Evolutionary conservation across 2,113 vertebrate species (phyloP).

Genomic region (Aldabrachelys gigantea): DNA sequence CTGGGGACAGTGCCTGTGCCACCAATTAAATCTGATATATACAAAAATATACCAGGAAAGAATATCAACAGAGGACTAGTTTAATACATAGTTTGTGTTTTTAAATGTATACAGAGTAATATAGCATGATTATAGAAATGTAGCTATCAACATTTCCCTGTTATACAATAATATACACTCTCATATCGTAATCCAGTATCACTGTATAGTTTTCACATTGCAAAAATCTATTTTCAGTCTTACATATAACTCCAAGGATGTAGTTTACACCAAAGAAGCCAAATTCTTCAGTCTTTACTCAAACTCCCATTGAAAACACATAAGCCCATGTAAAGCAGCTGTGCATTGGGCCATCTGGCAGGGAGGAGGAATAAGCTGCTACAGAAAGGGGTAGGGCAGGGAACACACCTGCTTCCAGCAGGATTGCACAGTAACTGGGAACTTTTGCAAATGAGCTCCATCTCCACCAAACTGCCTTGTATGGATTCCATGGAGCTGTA

Average conservation of each 20-base stretch:
- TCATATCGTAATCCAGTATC: not conserved
- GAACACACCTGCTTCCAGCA: not conserved
- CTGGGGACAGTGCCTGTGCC: not conserved
- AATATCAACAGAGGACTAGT: rapidly evolving
- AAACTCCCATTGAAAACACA: not conserved
- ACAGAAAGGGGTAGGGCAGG: not conserved
- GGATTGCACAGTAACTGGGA: not conserved
- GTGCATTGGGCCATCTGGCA: rapidly evolving
- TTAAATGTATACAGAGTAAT: not conserved
- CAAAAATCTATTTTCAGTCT: not conserved
- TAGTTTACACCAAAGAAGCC: not conserved
- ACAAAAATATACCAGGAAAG: not conserved
- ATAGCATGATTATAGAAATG: not conserved
- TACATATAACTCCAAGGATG: not conserved
- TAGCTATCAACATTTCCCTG: not conserved
- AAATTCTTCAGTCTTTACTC: not conserved
- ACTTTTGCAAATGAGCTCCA: not conserved
- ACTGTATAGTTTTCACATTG: not conserved
- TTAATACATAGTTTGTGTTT: not conserved
- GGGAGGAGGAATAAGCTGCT: not conserved
- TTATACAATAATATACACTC: not conserved
- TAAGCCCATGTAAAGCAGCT: not conserved
- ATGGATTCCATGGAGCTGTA: not conserved
- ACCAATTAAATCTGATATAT: conserved; percentile 10
- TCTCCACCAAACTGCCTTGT: not conserved